Percentiles rank a stretch among this genome's conserved stretches.
These are phyloP conservation scores for Scaptomyza polygonia DNA, from an alignment of 2,888 invertebrate species.

Conservation along the genomic window DNA sequence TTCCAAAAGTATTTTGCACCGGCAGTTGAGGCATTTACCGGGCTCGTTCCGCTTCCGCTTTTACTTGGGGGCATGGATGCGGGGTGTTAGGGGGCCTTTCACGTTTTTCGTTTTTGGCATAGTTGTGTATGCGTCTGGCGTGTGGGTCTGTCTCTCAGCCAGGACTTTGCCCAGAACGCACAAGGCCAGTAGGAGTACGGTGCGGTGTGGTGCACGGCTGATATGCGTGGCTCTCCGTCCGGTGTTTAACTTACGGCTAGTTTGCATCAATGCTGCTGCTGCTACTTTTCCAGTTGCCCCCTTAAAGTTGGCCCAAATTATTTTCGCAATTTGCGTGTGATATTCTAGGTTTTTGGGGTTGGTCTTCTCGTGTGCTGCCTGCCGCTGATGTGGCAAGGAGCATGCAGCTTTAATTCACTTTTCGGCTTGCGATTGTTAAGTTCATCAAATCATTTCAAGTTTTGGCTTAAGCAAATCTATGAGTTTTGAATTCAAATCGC, in stretches of 20 bases:
- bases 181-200: neutral
- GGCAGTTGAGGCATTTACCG: conserved; percentile 77
- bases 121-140: conserved; percentile 71
- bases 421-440: conserved; percentile 9
- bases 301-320: conserved; percentile 62
- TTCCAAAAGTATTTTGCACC: conserved; percentile 80
- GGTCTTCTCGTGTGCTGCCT: conserved; percentile 28
- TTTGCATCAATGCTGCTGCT: conserved; percentile 40
- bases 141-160: conserved; percentile 44
- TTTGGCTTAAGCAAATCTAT: neutral
- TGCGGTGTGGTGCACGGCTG: conserved; percentile 3
- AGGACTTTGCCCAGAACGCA: conserved; percentile 5
- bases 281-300: conserved; percentile 8
- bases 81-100: conserved; percentile 53
- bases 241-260: conserved; percentile 53
- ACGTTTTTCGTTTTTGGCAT: conserved; percentile 80
- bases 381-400: conserved; percentile 28
- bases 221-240: conserved; percentile 38
- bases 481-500: neutral
- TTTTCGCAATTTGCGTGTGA: conserved; percentile 74
- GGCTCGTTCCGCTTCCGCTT: conserved; percentile 59
- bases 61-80: conserved; percentile 5
- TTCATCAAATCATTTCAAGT: conserved; percentile 14
- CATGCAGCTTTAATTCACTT: conserved; percentile 37
- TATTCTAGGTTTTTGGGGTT: conserved; percentile 69